Base-by-base conservation (phyloP, 2,797 vertebrate species). In the Hydrocynus forskahlii region DNA sequence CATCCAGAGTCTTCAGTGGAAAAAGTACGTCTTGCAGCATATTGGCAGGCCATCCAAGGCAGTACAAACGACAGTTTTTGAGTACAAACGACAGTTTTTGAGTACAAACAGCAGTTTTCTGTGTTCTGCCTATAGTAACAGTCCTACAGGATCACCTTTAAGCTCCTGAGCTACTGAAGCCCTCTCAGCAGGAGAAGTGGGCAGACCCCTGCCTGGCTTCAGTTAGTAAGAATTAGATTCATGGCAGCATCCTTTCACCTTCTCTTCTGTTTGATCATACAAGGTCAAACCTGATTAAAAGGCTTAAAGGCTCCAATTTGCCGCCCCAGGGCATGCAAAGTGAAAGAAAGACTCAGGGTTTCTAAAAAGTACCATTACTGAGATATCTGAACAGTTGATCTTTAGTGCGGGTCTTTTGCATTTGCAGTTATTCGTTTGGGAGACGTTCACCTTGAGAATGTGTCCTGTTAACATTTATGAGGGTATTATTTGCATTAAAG, bases 61-160 rank as follows among this genome's bases (percentile, higher is more conserved):
- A n/a, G n/a, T n/a, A n/a, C n/a, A n/a, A n/a, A n/a, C n/a, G n/a
- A n/a, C n/a, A n/a, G n/a, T n/a, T 54, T n/a, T 45, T 21, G 35
- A 48, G 64, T 25, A 71, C 52, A 52, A 17, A 73, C 16, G 25
- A 50, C 19, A 35, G 57, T 40, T 54, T n/a, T 45, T 21, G 35
- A 48, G 64, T 25, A 71, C 52, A 52, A 17, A 73, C 16, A n/a
- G 48, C 19, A 35, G 57, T 40, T 75, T 81, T 78, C 55, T 84
- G 48, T 35, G 78, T 25, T 62, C n/a, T 50, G 7, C 64, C 9
- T 50, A 63, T 64, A 59, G 35, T 69, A 48, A 2, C 55, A 21
- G 63, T 75, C 75, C 54, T 70, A 23, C 23, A 35, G 60, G 62
- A 81, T 35, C 55, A 52, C 63, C 75, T 57, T 70, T 25, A 68